These are phyloP conservation scores for Oxystoma pomonae DNA, from an alignment of 2,888 invertebrate species.

Conservation along the genomic window DNA sequence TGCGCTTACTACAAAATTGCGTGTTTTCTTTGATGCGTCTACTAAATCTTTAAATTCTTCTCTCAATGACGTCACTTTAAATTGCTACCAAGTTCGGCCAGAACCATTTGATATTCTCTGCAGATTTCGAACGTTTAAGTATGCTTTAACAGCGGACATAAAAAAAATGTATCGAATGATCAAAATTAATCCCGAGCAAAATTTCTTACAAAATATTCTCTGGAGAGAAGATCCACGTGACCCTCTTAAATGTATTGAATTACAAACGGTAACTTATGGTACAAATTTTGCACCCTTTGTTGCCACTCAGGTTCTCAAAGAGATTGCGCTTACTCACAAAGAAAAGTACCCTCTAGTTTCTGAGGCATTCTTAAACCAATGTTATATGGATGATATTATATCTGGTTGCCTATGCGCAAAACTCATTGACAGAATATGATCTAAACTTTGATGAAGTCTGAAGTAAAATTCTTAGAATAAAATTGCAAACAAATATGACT, in stretches of 20 bases:
- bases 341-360: constrained; percentile 12
- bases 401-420: not conserved
- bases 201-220: constrained; percentile 20
- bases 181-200: constrained; percentile 13
- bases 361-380: constrained; percentile 4
- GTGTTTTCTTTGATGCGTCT: constrained; percentile 22
- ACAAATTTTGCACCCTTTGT: constrained; percentile 20
- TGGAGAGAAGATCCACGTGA: constrained; percentile 19
- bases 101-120: constrained; percentile 18
- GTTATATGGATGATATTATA: constrained; percentile 12
- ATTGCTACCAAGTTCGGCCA: constrained; percentile 18
- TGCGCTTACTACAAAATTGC: constrained; percentile 13
- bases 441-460: constrained; percentile 12
- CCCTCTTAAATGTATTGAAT: constrained; percentile 16
- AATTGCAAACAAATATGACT: constrained; percentile 15
- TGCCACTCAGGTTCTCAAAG: constrained; percentile 13
- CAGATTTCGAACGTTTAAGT: constrained; percentile 14
- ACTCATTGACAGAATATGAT: not conserved
- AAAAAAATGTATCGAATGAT: constrained; percentile 24
- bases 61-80: constrained; percentile 21
- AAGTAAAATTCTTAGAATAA: constrained; percentile 15
- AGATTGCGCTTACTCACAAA: constrained; percentile 12
- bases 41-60: constrained; percentile 11
- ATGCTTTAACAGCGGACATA: constrained; percentile 17
- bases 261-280: constrained; percentile 22